Evolutionary conservation across 2,797 vertebrate species (phyloP).

Genomic region (Leontocebus nigricollis): DNA sequence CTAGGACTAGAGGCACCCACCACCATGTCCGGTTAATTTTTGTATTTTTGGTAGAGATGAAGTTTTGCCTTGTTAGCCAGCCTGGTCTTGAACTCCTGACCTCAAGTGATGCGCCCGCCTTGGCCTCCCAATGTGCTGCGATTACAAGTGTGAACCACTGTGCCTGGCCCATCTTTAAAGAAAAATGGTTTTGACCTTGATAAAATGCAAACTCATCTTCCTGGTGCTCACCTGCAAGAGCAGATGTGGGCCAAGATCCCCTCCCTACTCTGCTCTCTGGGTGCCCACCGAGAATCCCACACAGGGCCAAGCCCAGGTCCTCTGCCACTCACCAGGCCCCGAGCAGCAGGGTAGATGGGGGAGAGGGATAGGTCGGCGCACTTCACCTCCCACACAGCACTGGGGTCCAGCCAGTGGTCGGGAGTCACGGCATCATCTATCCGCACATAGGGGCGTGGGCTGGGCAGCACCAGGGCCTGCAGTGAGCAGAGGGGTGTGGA

Average conservation of each 20-base stretch:
- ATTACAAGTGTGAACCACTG: no score
- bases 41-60: neutral
- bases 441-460: slow-evolving; percentile 90
- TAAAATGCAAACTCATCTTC: neutral
- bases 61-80: neutral
- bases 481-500: neutral
- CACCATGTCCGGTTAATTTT: no score
- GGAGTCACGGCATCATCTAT: slow-evolving; percentile 89
- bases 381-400: slow-evolving; percentile 95
- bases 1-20: no score
- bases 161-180: neutral
- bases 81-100: neutral
- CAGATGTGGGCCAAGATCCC: fast-evolving
- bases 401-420: slow-evolving; percentile 92
- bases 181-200: neutral
- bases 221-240: neutral
- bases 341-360: slow-evolving; percentile 92
- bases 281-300: neutral
- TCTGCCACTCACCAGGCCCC: slow-evolving; percentile 90
- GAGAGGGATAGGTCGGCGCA: slow-evolving; percentile 95
- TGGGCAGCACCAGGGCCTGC: slow-evolving; percentile 89
- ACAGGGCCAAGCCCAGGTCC: fast-evolving
- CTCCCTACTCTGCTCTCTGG: no score
- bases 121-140: neutral
- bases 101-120: neutral